phyloP scores from a whole-genome alignment of 1,140 invertebrate species.

The Druon quercuslanigerum region DNA sequence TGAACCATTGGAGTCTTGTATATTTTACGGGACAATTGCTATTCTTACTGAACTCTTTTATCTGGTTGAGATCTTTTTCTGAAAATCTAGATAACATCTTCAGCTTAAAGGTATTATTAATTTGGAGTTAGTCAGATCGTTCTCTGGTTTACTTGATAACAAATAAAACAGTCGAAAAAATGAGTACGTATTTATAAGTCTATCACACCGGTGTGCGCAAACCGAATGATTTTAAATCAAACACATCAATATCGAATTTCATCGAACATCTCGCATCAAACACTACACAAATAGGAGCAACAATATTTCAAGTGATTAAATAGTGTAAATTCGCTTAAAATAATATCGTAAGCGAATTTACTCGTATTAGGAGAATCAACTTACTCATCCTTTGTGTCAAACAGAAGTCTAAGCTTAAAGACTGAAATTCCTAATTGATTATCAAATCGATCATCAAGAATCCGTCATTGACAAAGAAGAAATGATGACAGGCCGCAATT shows the following conservation, averaged over 20 bases:
- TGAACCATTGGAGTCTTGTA: background rate
- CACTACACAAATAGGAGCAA: background rate
- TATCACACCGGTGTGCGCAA: background rate
- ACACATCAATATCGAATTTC: background rate
- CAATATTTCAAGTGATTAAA: background rate
- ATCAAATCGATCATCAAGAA: background rate
- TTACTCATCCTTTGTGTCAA: background rate
- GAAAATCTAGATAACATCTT: background rate
- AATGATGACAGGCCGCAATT: background rate
- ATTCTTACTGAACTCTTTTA: background rate
- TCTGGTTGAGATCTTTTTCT: background rate
- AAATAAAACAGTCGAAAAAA: background rate
- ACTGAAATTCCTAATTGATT: too few relatives aligned
- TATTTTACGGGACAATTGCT: background rate
- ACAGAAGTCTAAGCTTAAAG: background rate
- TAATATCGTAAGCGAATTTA: too few relatives aligned
- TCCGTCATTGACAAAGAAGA: background rate
- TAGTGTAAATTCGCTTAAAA: background rate
- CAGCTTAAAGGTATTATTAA: background rate
- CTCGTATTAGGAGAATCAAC: too few relatives aligned
- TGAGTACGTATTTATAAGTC: background rate
- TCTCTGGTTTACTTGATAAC: background rate
- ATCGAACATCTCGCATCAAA: background rate
- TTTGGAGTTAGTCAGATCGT: background rate
- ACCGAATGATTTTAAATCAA: constrained; percentile 5